phyloP scores from a whole-genome alignment of 2,113 vertebrate species.

The Strix aluco region DNA sequence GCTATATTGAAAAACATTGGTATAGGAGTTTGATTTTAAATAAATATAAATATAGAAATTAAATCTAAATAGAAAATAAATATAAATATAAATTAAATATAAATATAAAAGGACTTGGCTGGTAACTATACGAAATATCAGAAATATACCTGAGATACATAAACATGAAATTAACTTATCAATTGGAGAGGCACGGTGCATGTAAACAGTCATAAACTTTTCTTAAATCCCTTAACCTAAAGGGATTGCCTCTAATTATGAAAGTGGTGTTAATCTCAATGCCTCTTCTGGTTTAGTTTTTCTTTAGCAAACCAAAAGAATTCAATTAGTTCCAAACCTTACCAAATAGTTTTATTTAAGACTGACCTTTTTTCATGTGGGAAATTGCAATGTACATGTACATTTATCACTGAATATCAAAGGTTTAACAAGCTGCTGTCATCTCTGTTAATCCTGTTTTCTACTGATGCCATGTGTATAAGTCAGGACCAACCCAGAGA shows the following conservation, averaged over 20 bases:
- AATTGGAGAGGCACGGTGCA: fast-evolving
- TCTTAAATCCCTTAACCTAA: background rate
- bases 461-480: background rate
- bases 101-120: background rate
- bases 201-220: background rate
- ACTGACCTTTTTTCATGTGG: background rate
- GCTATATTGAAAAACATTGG: background rate
- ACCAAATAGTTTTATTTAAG: background rate
- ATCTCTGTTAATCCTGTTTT: background rate
- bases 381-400: background rate
- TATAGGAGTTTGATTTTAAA: background rate
- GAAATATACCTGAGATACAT: background rate
- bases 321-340: background rate
- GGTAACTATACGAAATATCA: background rate
- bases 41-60: background rate
- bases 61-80: too few species aligned
- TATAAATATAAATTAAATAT: background rate
- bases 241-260: background rate
- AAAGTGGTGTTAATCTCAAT: background rate
- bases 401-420: background rate
- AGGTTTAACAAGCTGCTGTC: background rate
- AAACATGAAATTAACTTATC: background rate
- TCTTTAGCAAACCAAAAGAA: background rate
- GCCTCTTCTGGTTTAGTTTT: background rate
- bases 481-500: background rate